A percentile compares a stretch with the other conserved stretches of the same genome.
phyloP scores from a whole-genome alignment of 1,140 invertebrate species.

The Drosophila baimaii region DNA sequence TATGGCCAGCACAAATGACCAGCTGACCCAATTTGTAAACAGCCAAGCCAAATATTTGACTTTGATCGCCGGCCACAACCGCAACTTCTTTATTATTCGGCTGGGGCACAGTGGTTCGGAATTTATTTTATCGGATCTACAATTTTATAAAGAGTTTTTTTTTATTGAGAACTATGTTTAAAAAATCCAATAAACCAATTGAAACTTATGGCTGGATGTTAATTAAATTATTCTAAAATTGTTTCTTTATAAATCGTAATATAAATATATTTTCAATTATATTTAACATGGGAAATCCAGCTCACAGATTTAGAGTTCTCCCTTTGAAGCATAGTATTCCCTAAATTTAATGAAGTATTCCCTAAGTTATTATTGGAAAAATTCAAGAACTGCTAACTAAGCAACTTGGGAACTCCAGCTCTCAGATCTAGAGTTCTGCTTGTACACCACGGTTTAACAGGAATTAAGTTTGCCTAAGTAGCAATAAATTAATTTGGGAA shows the following conservation, averaged over 20 bases:
- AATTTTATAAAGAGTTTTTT: not conserved
- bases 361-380: too few relatives aligned
- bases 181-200: not conserved
- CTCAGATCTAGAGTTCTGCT: too few relatives aligned
- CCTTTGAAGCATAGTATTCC: too few relatives aligned
- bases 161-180: too few relatives aligned
- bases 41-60: constrained; percentile 66
- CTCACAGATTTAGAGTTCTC: too few relatives aligned
- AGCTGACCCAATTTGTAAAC: constrained; percentile 64
- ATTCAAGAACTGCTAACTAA: too few relatives aligned
- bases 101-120: constrained; percentile 5
- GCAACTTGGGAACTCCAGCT: too few relatives aligned
- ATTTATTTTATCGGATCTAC: not conserved
- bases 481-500: not conserved
- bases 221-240: not conserved
- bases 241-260: rapidly evolving
- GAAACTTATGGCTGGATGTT: not conserved
- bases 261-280: not conserved
- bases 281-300: too few relatives aligned
- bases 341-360: too few relatives aligned
- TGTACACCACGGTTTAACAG: too few relatives aligned
- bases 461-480: not conserved
- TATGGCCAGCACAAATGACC: constrained; percentile 34
- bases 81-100: constrained; percentile 58
- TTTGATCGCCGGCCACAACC: constrained; percentile 55